Base-by-base conservation (phyloP, 2,113 vertebrate species). In the Spermophilus dauricus region DNA sequence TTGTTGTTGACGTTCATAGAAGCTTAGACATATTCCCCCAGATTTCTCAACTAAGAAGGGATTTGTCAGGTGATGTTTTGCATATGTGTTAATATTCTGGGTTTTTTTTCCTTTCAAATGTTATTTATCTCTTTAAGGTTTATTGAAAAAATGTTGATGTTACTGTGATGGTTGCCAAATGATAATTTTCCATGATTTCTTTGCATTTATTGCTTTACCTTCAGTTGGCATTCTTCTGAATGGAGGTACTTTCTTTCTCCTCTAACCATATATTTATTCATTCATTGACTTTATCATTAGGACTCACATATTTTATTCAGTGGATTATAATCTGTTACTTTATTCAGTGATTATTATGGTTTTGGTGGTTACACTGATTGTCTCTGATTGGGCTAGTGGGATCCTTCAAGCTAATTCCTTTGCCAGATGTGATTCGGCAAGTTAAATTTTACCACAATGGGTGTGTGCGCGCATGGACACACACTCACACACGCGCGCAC, bases 381-480 rank as follows among this genome's bases (percentile, higher is more conserved):
- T 78, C n/a, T 32, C 34, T 81, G 37, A 56, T 76, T 75, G 87
- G 82, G n/a, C 77, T 73, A 34, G 32, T 73, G 61, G 0, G 1
- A 73, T 16, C 8, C 16, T 75, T 73, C 28, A 73, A 8, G 53
- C 4, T 87, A 32, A 88, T 86, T 67, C 4, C 30, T 89, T 24
- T 85, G 4, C 63, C n/a, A 51, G 63, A 89, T 37, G 91, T 93
- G 39, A 84, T 93, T 95, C 84, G 22, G 7, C 80, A 81, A 77
- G 30, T 56, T 87, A 70, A 91, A 89, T 93, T 87, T 94, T 89
- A 77, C 72, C 45, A 63, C 3, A 69, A 1, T 67, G 30, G 45
- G 45, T 45, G 8, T 45, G 8, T 45, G 45, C 8, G 45, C 8
- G 45, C 10, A 7, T 11, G 63, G 9, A 30, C 11, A 63, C 24